Base-by-base conservation (phyloP, 2,888 invertebrate genomes). In the Trachelus tabidus region DNA sequence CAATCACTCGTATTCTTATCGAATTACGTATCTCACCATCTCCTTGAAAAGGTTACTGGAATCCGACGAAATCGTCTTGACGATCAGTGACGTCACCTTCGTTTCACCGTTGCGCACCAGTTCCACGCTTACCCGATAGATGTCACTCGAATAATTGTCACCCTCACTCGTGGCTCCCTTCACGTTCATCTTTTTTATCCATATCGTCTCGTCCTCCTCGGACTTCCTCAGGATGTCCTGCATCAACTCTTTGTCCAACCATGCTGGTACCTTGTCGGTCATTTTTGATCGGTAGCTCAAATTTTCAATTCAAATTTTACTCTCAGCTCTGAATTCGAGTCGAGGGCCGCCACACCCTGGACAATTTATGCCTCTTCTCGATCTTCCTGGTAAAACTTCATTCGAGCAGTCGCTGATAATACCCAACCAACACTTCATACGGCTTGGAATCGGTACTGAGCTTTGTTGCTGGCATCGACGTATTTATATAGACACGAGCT, bases 31-130 rank as follows among this genome's bases (percentile, higher is more conserved):
- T 15, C 40, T 56, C 2, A 56, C 40, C 15, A 23, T 56, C 23
- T 56, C 2, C 40, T 6, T 23, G 0, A 68, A 31, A 92, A 15
- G 0, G 0, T 93, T 85, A 87, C 92, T 68, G 11, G 88, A 56
- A 11, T 88, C 86, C 71, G 91, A 91, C 31, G 93, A 93, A 11
- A 89, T 86, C 6, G 92, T 84, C 79, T 91, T 91, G 12, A 89
- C 78, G 33, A 91, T 85, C 6, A 91, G 73, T 1, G 88, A 79
- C 80, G 69, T 87, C 56, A 88, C 89, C 56, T 87, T 84, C 12
- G 78, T 83, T 35, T 83, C 78, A 56, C 6, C 40, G 31, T n/a
- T 73, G 85, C 87, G 76, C 1, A 82, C 79, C 76, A 84, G 88
- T 68, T 90, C 87, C 9, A 86, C 79, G 34, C 30, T 73, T 12